Percentiles rank a stretch among this genome's conserved stretches.
phyloP scores from a whole-genome alignment of 2,797 vertebrate genomes.

The Microchirus variegatus region DNA sequence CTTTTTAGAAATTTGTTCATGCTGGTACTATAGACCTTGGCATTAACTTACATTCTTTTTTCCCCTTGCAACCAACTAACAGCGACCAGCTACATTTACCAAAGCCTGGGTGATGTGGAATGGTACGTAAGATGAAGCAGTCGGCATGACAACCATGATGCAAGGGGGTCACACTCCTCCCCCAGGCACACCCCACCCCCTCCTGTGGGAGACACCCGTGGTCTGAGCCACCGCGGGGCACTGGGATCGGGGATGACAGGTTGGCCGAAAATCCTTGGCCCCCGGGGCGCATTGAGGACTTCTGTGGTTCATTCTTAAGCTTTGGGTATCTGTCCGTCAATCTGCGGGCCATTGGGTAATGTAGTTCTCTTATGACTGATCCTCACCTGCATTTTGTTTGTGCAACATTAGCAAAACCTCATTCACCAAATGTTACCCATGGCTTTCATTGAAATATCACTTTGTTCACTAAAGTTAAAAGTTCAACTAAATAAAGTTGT shows the following conservation, averaged over 20 bases:
- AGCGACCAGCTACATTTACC: slow-evolving; percentile 99
- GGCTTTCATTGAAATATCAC: slow-evolving; percentile 81
- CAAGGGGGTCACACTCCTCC: slow-evolving; percentile 94
- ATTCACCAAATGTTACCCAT: slow-evolving; percentile 69
- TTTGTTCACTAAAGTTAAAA: slow-evolving; percentile 14
- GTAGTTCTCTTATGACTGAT: slow-evolving; percentile 75
- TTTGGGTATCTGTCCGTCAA: slow-evolving; percentile 79
- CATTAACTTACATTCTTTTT: slow-evolving; percentile 99
- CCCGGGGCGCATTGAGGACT: slow-evolving; percentile 96
- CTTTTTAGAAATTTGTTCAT: slow-evolving; percentile 70
- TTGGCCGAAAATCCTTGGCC: slow-evolving; percentile 99
- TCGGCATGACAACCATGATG: slow-evolving; percentile 99
- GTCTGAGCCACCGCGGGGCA: slow-evolving; percentile 96
- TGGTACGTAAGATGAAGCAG: slow-evolving; percentile 99
- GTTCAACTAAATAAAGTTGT: not conserved
- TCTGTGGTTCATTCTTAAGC: slow-evolving; percentile 97
- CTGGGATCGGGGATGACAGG: slow-evolving; percentile 99
- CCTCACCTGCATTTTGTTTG: slow-evolving; percentile 71
- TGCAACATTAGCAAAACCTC: slow-evolving; percentile 64
- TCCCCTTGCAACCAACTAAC: slow-evolving; percentile 98
- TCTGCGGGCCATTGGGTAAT: slow-evolving; percentile 86
- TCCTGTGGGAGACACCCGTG: slow-evolving; percentile 99
- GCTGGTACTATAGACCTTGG: slow-evolving; percentile 69
- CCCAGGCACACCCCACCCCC: slow-evolving; percentile 79
- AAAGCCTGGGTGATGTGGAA: slow-evolving; percentile 99